A percentile compares a stretch with the other conserved stretches of the same genome.
Conservation (phyloP, 2,113 vertebrate genomes). For the Enhydra lutris region DNA sequence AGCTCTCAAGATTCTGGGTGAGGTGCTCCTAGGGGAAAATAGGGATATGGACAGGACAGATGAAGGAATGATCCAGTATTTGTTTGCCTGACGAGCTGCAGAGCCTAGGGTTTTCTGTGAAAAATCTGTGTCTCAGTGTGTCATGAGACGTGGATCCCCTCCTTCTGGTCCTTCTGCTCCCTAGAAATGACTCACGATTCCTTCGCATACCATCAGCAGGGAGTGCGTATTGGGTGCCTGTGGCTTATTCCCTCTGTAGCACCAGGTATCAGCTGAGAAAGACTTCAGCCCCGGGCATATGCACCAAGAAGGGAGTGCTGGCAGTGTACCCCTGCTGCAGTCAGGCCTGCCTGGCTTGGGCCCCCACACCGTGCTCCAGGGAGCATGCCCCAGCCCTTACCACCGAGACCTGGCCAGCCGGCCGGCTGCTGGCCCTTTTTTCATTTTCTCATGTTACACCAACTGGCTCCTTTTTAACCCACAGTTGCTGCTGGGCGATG, state of each 20-base stretch:
- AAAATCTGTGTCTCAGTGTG: not conserved
- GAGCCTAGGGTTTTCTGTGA: not conserved
- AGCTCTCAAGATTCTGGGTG: not conserved
- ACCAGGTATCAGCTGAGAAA: not conserved
- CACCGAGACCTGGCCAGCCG: not conserved
- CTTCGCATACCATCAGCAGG: not conserved
- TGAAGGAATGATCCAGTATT: not conserved
- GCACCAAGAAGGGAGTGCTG: not conserved
- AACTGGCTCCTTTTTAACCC: not conserved
- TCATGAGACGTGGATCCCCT: not conserved
- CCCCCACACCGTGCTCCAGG: rapidly evolving
- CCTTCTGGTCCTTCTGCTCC: not conserved
- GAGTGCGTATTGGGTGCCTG: too few relatives aligned
- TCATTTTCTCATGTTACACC: not conserved
- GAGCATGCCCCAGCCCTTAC: not conserved
- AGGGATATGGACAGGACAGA: not conserved
- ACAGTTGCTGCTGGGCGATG: not conserved
- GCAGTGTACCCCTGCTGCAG: not conserved
- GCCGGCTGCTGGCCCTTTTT: not conserved
- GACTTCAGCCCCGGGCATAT: not conserved
- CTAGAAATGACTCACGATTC: not conserved
- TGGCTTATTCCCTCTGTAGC: not conserved
- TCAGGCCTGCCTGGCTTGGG: not conserved
- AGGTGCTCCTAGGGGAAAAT: not conserved
- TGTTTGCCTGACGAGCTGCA: not conserved